Evolutionary conservation across 2,888 invertebrate genomes (phyloP).

Genomic region (Amphipyra tragopoginis): DNA sequence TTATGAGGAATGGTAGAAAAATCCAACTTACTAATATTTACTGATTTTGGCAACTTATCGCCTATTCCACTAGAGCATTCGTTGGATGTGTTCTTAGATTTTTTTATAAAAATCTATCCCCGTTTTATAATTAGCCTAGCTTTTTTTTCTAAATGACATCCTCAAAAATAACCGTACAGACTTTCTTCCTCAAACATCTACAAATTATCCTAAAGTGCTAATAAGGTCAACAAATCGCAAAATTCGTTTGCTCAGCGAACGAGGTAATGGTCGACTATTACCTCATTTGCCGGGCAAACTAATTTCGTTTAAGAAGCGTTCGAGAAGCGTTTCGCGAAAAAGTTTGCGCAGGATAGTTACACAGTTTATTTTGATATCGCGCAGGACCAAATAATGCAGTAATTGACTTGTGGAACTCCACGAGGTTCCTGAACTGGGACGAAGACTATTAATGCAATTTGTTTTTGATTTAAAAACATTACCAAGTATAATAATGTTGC

Average conservation of each 20-base stretch:
- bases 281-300: constrained; percentile 47
- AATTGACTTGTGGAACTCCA: constrained; percentile 5
- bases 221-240: constrained; percentile 44
- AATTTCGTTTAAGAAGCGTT: constrained; percentile 42
- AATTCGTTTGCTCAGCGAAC: constrained; percentile 43
- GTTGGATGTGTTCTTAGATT: no score
- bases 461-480: background rate
- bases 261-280: constrained; percentile 42
- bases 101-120: no score
- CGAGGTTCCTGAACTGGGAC: background rate
- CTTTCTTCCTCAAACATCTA: constrained; percentile 13
- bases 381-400: constrained; percentile 2
- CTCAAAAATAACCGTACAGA: background rate
- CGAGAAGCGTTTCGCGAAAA: constrained; percentile 25
- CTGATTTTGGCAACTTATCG: no score
- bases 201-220: constrained; percentile 31
- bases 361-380: constrained; percentile 25
- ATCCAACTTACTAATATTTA: no score
- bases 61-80: no score
- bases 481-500: no score
- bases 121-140: no score
- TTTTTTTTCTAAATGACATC: background rate
- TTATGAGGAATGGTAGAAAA: no score
- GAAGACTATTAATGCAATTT: background rate
- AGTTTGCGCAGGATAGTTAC: constrained; percentile 18